These are phyloP conservation scores for Lepilemur septentrionalis DNA, from an alignment of 2,797 vertebrate genomes.

Conservation along the genomic window DNA sequence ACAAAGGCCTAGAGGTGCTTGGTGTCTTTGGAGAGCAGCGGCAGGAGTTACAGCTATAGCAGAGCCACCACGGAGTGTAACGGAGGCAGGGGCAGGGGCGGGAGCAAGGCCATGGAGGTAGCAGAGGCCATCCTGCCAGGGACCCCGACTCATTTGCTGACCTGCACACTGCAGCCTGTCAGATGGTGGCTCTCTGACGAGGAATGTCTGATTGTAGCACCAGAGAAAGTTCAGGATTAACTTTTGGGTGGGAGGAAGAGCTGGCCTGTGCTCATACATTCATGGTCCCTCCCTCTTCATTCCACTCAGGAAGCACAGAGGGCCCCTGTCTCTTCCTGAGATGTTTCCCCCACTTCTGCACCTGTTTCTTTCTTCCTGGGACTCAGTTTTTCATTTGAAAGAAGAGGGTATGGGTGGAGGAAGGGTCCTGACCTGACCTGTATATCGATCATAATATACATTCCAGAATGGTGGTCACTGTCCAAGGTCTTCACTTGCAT, in stretches of 20 bases:
- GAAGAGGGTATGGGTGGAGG: neutral
- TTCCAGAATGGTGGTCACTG: neutral
- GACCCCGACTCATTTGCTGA: neutral
- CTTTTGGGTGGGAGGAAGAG: neutral
- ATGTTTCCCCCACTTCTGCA: neutral
- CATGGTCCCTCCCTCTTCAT: neutral
- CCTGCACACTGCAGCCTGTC: neutral
- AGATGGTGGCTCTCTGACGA: neutral
- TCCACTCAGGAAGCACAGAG: neutral
- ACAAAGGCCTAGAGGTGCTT: neutral
- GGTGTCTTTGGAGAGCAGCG: neutral
- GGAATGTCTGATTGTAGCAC: neutral
- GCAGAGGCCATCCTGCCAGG: conserved; percentile 5
- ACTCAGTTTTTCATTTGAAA: neutral
- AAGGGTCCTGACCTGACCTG: neutral
- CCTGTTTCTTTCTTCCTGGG: neutral
- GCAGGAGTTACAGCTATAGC: neutral
- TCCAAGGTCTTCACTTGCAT: neutral
- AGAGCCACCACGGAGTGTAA: neutral
- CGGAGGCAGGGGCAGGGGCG: neutral
- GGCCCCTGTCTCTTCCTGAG: neutral
- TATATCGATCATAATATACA: neutral
- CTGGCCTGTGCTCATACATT: neutral
- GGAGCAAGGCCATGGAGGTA: neutral
- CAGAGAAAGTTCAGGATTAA: neutral